phyloP scores from a whole-genome alignment of 2,888 invertebrate genomes.

The Synergus umbraculus region DNA sequence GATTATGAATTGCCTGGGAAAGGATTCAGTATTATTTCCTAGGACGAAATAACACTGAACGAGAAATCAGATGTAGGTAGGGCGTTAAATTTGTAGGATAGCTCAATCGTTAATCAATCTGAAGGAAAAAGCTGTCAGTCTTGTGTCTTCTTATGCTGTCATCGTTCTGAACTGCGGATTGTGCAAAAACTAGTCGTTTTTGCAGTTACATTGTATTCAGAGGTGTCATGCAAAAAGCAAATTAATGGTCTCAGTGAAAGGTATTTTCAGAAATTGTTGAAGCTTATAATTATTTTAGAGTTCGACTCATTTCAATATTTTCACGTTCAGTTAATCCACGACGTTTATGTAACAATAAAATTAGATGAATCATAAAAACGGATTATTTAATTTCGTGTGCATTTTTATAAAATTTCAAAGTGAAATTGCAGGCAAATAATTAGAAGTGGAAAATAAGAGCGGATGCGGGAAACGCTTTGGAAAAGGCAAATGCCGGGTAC shows the following conservation, averaged over 20 bases:
- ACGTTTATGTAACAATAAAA: not conserved
- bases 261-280: not conserved
- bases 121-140: not conserved
- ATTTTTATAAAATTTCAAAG: not conserved
- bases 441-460: not conserved
- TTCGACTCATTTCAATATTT: not conserved
- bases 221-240: not conserved
- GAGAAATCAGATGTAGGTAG: not conserved
- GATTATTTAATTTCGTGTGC: not conserved
- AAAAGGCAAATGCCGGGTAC: constrained; percentile 5
- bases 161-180: not conserved
- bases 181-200: not conserved
- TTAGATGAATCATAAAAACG: not conserved
- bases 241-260: not conserved
- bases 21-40: not conserved
- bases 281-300: not conserved
- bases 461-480: constrained; percentile 19
- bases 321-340: not conserved
- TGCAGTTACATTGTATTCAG: not conserved
- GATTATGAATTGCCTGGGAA: not conserved
- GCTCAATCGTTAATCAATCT: constrained; percentile 12
- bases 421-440: not conserved
- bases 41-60: not conserved
- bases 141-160: constrained; percentile 9
- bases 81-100: not conserved